These are phyloP conservation scores for Corbicula japonica DNA, from an alignment of 2,888 invertebrate genomes.

Conservation along the genomic window DNA sequence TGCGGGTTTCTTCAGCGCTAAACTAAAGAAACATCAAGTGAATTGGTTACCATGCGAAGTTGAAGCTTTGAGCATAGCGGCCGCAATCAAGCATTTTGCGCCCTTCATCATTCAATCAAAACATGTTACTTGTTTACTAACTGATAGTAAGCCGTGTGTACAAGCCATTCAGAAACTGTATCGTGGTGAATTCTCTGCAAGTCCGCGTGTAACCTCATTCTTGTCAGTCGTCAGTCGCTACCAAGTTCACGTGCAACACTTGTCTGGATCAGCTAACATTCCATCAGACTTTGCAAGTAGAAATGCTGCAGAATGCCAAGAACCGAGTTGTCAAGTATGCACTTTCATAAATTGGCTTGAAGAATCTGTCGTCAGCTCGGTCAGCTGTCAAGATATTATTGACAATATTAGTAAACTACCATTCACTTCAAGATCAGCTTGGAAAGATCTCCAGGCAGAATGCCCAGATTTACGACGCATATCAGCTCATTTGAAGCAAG, in stretches of 20 bases:
- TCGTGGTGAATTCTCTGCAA: conserved; percentile 38
- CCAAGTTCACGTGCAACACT: conserved; percentile 31
- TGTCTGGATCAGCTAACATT: too few species aligned
- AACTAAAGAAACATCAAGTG: conserved; percentile 60
- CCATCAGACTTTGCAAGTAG: conserved; percentile 26
- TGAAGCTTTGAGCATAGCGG: conserved; percentile 66
- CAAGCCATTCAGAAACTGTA: conserved; percentile 39
- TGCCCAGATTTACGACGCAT: conserved; percentile 25
- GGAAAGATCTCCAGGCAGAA: conserved; percentile 13
- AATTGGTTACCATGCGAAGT: conserved; percentile 72
- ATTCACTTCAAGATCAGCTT: conserved; percentile 37
- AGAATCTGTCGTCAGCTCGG: conserved; percentile 4
- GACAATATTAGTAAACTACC: conserved; percentile 16
- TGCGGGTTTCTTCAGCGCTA: conserved; percentile 68
- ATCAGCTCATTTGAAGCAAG: conserved; percentile 28
- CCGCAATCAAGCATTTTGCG: conserved; percentile 67
- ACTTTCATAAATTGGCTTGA: neutral
- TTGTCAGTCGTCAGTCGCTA: conserved; percentile 38
- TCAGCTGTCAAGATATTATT: conserved; percentile 35
- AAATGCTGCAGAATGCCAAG: conserved; percentile 31
- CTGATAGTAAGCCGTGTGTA: conserved; percentile 53
- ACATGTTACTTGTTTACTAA: conserved; percentile 39
- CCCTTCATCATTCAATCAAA: conserved; percentile 69
- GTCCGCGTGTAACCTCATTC: conserved; percentile 41
- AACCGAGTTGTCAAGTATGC: conserved; percentile 14